Conservation (phyloP, 2,113 vertebrate species). For the Lontra canadensis region DNA sequence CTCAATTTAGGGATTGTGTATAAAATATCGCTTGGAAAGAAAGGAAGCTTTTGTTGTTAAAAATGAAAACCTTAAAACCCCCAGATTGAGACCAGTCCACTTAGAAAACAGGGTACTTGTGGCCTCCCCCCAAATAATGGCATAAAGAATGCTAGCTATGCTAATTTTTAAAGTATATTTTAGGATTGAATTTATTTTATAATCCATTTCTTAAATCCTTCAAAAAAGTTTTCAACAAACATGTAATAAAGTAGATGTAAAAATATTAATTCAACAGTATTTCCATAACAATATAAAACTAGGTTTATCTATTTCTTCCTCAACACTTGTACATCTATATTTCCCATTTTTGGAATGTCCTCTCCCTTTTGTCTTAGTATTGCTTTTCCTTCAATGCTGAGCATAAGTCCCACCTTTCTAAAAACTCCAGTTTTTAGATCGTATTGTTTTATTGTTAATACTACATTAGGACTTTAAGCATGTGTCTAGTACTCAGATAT, state of each 20-base stretch:
- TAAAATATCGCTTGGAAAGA: background rate
- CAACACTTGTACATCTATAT: background rate
- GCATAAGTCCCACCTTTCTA: background rate
- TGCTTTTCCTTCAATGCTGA: background rate
- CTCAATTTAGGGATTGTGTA: background rate
- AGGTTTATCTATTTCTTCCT: background rate
- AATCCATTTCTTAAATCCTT: conserved; percentile 41
- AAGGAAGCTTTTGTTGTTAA: background rate
- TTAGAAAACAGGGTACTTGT: background rate
- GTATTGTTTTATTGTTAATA: background rate
- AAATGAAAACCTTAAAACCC: background rate
- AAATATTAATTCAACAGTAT: background rate
- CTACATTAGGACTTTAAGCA: background rate
- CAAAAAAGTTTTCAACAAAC: conserved; percentile 13
- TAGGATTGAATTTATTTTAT: conserved; percentile 14
- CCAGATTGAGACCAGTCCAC: background rate
- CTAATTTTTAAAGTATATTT: background rate
- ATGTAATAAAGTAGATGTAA: background rate
- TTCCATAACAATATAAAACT: background rate
- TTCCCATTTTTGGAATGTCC: background rate
- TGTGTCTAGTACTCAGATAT: background rate
- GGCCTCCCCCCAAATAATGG: background rate
- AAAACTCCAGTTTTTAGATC: background rate
- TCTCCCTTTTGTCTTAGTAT: background rate
- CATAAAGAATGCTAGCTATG: background rate